Evolutionary conservation across 1,140 invertebrate genomes (phyloP), one percentile per base, ranked within the genome.

Genomic region (Drosophila nasuta): DNA sequence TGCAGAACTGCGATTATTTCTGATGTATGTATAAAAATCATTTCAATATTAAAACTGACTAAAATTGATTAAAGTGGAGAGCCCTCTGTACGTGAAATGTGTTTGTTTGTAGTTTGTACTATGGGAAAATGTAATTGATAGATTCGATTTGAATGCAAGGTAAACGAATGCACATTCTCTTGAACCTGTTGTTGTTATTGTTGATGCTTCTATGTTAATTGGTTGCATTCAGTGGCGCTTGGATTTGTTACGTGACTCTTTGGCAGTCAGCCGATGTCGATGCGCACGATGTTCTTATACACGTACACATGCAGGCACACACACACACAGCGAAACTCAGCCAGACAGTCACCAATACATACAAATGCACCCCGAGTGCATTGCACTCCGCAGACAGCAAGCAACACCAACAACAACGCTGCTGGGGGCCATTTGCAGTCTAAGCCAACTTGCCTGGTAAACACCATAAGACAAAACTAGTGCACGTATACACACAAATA

Each of bases 281-380:
- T 73, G 82, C 82, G 71, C 71, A 67, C 58, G 71, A 69, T 82
- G 79, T 87, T 82, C 76, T 82, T 63, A 60, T 69, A 73, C 79
- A 86, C 79, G 79, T 75, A 11, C 54, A 52, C 72, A 66, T 60
- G 43, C 62, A 76, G 30, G 38, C 46, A 58, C 25, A 64, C 4
- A 49, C 25, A 57, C 25, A 43, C 33, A 60, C 20, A 25, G 20
- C 20, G 10, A 63, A 10, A 51, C 33, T 33, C 4, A 5, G 20
- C 11, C 20, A 46, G 30, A 66, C 3, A 59, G 11, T 13, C 41
- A 64, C 57, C 0, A 54, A 67, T 8, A 56, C 58, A 58, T 49
- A 28, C 5, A 20, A 57, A 49, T 54, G 33, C 46, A 75, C 60
- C 17, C 33, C 6, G 60, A 66, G 74, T 73, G 62, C 69, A 73